These are phyloP conservation scores for Centruroides sculpturatus DNA, from an alignment of 1,140 invertebrate species.

Conservation along the genomic window DNA sequence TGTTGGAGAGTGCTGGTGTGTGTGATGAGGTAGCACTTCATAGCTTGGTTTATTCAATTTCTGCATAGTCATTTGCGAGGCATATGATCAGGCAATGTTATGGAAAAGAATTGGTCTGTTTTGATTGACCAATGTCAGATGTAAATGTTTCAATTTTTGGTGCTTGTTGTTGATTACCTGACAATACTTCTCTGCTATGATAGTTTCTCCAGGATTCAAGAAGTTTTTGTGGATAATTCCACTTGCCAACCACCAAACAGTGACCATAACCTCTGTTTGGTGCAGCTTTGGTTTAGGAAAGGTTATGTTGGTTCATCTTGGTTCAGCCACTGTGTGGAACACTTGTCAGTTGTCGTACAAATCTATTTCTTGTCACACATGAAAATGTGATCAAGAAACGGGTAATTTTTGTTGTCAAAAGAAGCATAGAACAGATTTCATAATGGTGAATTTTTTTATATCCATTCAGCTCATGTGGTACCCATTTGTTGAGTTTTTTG, in stretches of 20 bases:
- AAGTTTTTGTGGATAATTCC: background rate
- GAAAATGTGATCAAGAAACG: background rate
- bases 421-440: background rate
- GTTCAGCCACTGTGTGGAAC: background rate
- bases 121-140: background rate
- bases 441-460: constrained; percentile 1
- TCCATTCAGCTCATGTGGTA: constrained; percentile 1
- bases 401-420: background rate
- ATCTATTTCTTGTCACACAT: background rate
- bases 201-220: background rate
- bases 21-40: background rate
- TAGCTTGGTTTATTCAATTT: constrained; percentile 9
- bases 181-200: background rate
- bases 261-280: background rate
- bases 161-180: background rate
- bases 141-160: background rate
- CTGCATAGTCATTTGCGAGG: background rate
- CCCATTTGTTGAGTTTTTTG: constrained; percentile 7
- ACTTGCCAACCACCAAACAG: background rate
- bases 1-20: too few species aligned
- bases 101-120: background rate
- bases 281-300: background rate
- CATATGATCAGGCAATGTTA: background rate
- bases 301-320: background rate
- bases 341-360: background rate